Conservation (phyloP, 2,888 invertebrate genomes). For the Drosophila merina region DNA sequence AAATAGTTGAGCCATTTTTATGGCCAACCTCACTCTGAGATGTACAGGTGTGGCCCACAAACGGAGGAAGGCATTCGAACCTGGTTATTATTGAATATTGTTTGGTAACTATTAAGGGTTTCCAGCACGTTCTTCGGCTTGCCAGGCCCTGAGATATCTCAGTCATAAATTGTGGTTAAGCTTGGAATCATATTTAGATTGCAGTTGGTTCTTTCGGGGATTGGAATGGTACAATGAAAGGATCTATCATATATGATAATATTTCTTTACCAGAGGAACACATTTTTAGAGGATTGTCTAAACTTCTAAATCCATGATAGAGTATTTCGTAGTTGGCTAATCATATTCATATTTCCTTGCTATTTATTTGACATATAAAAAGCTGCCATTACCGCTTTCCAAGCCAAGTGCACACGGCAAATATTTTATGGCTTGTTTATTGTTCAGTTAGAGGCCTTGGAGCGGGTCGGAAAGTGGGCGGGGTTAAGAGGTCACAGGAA, state of each 20-base stretch:
- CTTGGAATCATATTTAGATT: conserved; percentile 37
- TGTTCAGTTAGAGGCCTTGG: conserved; percentile 48
- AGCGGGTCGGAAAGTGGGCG: neutral
- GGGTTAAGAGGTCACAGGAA: neutral
- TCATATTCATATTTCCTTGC: conserved; percentile 33
- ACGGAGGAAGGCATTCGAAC: conserved; percentile 23
- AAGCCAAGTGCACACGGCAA: conserved; percentile 52
- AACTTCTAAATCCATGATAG: too few species aligned
- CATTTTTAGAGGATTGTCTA: too few species aligned
- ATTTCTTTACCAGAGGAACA: too few species aligned
- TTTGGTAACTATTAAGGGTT: conserved; percentile 29
- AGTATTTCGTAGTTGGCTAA: conserved; percentile 25
- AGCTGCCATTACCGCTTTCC: conserved; percentile 37
- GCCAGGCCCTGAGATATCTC: conserved; percentile 14
- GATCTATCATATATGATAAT: too few species aligned
- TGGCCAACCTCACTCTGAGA: conserved; percentile 8
- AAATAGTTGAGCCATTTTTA: conserved; percentile 40
- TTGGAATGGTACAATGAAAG: too few species aligned
- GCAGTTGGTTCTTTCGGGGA: conserved; percentile 4
- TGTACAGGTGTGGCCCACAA: conserved; percentile 20
- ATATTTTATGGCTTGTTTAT: conserved; percentile 74
- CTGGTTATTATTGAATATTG: conserved; percentile 63
- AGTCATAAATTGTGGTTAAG: conserved; percentile 31
- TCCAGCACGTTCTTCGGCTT: conserved; percentile 21
- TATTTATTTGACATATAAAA: conserved; percentile 67